A percentile compares a stretch with the other conserved stretches of the same genome.
phyloP scores from a whole-genome alignment of 2,888 invertebrate species.

The Limulus polyphemus region DNA sequence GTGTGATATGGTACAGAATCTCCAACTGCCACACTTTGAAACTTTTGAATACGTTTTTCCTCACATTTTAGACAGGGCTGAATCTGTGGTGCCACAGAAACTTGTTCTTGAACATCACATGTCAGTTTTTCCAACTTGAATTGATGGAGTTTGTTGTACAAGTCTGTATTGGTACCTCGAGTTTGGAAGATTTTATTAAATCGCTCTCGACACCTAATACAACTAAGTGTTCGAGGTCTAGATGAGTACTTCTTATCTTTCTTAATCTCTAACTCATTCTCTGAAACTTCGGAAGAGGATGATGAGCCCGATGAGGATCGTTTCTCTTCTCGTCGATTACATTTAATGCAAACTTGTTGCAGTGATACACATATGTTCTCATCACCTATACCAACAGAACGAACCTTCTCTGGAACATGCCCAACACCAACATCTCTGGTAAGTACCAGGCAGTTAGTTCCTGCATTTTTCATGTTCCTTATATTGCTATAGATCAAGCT shows the following conservation, averaged over 20 bases:
- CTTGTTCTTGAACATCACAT: not conserved
- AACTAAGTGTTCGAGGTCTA: too few relatives aligned
- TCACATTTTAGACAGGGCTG: not conserved
- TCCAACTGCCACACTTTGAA: constrained; percentile 10
- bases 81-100: not conserved
- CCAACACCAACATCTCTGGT: constrained; percentile 49
- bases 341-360: too few relatives aligned
- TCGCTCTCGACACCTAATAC: too few relatives aligned
- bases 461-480: constrained; percentile 11
- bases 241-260: not conserved
- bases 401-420: constrained; percentile 28
- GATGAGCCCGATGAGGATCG: not conserved
- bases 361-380: constrained; percentile 27
- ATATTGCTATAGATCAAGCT: not conserved
- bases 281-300: not conserved
- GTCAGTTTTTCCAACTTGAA: not conserved
- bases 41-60: constrained; percentile 5
- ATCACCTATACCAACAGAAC: constrained; percentile 42
- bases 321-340: too few relatives aligned
- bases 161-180: too few relatives aligned
- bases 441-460: constrained; percentile 42
- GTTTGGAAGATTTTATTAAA: too few relatives aligned
- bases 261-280: not conserved
- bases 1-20: too few relatives aligned
- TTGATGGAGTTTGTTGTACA: too few relatives aligned